Conservation (phyloP, 2,797 vertebrate species). For the Hippocampus kuda region DNA sequence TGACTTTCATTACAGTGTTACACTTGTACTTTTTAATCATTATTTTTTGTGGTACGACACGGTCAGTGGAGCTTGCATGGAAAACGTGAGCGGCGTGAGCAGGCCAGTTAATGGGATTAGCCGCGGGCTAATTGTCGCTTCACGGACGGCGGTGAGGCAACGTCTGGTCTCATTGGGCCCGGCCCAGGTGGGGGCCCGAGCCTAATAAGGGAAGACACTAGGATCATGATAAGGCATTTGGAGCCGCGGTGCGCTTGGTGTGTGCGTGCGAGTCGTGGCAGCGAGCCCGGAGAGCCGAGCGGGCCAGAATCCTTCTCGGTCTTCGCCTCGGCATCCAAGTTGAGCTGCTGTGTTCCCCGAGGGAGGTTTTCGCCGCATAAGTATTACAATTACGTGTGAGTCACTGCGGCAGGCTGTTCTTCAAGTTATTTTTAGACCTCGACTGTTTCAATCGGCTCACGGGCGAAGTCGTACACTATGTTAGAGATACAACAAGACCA, state of each 20-base stretch:
- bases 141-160: slow-evolving; percentile 62
- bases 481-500: background rate
- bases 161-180: slow-evolving; percentile 62
- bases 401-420: background rate
- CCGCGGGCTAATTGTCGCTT: slow-evolving; percentile 64
- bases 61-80: slow-evolving; percentile 51
- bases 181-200: slow-evolving; percentile 44
- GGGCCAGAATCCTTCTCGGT: slow-evolving; percentile 54
- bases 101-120: slow-evolving; percentile 66
- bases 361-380: slow-evolving; percentile 20
- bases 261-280: slow-evolving; percentile 48
- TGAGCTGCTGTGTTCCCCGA: slow-evolving; percentile 39
- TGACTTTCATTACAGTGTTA: background rate
- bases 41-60: background rate
- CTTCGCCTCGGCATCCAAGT: slow-evolving; percentile 44
- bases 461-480: no score
- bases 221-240: slow-evolving; percentile 66
- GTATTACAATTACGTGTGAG: background rate
- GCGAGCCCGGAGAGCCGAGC: slow-evolving; percentile 51
- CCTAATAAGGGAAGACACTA: slow-evolving; percentile 72
- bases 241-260: slow-evolving; percentile 37
- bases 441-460: background rate
- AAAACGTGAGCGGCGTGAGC: slow-evolving; percentile 61
- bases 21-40: background rate
- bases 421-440: slow-evolving; percentile 2